These are phyloP conservation scores for Craterocephalus amniculus DNA, from an alignment of 2,797 vertebrate species.

Conservation along the genomic window DNA sequence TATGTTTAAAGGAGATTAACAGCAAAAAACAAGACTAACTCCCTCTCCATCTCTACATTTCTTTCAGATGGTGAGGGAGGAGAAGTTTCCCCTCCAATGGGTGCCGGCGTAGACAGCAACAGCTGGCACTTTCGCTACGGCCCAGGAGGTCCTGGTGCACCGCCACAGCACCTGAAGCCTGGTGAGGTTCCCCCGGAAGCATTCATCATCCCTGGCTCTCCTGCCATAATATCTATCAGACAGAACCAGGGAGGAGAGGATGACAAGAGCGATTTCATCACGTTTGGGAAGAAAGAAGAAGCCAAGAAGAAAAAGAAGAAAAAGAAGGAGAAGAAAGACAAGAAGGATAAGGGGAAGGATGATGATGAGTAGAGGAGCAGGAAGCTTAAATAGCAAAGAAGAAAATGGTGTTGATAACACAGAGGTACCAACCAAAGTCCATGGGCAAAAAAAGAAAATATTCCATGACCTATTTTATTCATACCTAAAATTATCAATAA, in stretches of 20 bases:
- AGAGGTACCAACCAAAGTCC: constrained; percentile 84
- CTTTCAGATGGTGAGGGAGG: constrained; percentile 93
- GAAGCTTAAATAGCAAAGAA: constrained; percentile 83
- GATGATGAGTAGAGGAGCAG: constrained; percentile 90
- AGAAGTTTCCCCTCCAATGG: constrained; percentile 96
- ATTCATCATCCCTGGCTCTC: constrained; percentile 99
- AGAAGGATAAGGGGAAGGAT: constrained; percentile 94
- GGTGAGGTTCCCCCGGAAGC: constrained; percentile 96
- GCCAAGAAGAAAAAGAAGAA: constrained; percentile 99
- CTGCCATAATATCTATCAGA: constrained; percentile 99
- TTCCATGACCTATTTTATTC: constrained; percentile 29
- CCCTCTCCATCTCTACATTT: constrained; percentile 39
- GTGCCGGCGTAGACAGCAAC: constrained; percentile 98
- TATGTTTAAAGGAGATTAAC: neutral
- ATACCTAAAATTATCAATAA: constrained; percentile 34
- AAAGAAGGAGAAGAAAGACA: constrained; percentile 97
- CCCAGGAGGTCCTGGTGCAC: constrained; percentile 84
- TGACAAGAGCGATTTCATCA: constrained; percentile 99
- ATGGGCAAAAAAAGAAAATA: constrained; percentile 69
- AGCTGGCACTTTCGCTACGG: constrained; percentile 99
- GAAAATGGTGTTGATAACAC: constrained; percentile 77
- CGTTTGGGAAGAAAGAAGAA: constrained; percentile 98
- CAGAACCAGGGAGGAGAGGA: constrained; percentile 94
- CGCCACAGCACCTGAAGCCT: constrained; percentile 93
- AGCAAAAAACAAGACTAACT: constrained; percentile 8